Conservation (phyloP, 2,797 vertebrate species). For the Heterohyrax brucei region DNA sequence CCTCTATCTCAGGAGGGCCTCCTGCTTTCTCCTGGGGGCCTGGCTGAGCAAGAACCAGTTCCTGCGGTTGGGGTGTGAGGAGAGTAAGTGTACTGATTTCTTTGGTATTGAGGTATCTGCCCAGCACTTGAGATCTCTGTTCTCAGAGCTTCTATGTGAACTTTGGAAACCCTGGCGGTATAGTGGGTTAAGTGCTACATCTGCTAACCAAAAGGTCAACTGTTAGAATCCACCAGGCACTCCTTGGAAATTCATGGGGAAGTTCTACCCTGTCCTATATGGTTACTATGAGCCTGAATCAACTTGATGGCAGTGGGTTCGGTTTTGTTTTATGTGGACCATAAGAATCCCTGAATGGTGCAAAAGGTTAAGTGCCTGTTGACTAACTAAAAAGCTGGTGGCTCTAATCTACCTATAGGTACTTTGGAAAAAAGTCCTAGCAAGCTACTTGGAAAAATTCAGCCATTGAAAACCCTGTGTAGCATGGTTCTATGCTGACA, state of each 20-base stretch:
- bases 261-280: no score
- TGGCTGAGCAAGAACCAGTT: rapidly evolving
- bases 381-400: neutral
- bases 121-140: no score
- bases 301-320: no score
- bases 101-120: no score
- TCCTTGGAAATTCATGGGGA: no score
- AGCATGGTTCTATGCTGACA: neutral
- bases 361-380: no score
- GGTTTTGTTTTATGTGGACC: no score
- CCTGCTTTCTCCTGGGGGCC: neutral
- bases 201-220: no score
- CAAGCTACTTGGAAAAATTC: neutral
- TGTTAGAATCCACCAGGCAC: no score
- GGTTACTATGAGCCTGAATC: no score
- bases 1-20: neutral
- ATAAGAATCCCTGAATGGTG: no score
- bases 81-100: neutral
- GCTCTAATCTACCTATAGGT: neutral
- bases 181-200: neutral
- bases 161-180: neutral
- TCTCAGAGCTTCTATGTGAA: neutral
- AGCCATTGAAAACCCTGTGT: neutral
- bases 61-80: rapidly evolving
- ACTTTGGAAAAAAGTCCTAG: neutral